A percentile compares a stretch with the other conserved stretches of the same genome.
These are phyloP conservation scores for Rhea americana DNA, from an alignment of 2,113 vertebrate genomes.

Conservation along the genomic window DNA sequence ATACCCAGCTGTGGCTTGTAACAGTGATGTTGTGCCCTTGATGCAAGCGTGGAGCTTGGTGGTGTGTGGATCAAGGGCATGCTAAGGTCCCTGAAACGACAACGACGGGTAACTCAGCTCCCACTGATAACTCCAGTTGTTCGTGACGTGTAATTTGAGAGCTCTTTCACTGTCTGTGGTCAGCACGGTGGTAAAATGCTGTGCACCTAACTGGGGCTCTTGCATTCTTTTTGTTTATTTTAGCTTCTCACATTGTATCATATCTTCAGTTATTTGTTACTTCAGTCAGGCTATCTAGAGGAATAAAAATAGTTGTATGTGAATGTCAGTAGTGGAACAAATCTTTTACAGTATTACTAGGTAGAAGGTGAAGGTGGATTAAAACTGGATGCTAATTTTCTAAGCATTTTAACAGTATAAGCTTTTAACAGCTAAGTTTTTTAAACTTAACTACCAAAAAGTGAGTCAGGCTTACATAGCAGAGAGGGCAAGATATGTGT, in stretches of 20 bases:
- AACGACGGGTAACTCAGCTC: conserved; percentile 22
- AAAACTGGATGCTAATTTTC: not conserved
- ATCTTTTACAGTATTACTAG: not conserved
- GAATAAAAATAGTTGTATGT: not conserved
- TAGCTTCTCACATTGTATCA: not conserved
- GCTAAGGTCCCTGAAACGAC: conserved; percentile 43
- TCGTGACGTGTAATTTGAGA: conserved; percentile 46
- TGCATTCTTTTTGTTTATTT: not conserved
- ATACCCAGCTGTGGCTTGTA: not conserved
- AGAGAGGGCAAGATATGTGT: not conserved
- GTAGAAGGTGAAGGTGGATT: not conserved
- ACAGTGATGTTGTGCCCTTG: conserved; percentile 15
- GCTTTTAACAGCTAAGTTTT: not conserved
- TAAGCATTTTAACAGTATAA: not conserved
- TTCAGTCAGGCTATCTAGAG: not conserved
- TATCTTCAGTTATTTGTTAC: not conserved
- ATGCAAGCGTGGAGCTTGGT: not conserved
- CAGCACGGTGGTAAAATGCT: conserved; percentile 3
- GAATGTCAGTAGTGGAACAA: not conserved
- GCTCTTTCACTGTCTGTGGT: not conserved
- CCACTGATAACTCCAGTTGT: not conserved
- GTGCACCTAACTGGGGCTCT: not conserved
- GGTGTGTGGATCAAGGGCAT: conserved; percentile 15
- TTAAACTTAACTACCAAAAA: not conserved
- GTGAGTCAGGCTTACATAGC: not conserved